Evolutionary conservation across 1,140 invertebrate species (phyloP).

Genomic region (Piezodorus guildinii): DNA sequence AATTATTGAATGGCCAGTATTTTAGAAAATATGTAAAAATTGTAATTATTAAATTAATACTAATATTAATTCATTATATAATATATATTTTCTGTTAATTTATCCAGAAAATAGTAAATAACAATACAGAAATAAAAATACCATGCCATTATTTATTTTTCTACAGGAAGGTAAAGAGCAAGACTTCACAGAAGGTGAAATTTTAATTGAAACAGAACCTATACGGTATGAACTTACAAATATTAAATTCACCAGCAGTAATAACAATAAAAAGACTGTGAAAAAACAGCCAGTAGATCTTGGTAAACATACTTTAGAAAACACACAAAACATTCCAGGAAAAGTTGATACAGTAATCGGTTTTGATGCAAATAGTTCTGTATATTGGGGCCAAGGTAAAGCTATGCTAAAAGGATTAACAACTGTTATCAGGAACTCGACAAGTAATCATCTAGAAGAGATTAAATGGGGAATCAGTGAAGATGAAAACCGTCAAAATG

Average conservation of each 20-base stretch:
- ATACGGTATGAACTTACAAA: conserved; percentile 55
- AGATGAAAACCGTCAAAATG: conserved; percentile 42
- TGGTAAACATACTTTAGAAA: conserved; percentile 48
- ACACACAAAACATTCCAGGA: conserved; percentile 39
- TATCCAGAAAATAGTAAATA: too few relatives aligned
- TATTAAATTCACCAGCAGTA: conserved; percentile 41
- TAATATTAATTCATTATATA: too few relatives aligned
- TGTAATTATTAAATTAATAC: too few relatives aligned
- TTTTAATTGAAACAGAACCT: conserved; percentile 66
- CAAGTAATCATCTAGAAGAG: conserved; percentile 36
- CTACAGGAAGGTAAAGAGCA: conserved; percentile 41
- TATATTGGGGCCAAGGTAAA: conserved; percentile 66
- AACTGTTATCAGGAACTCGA: conserved; percentile 51
- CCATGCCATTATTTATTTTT: not conserved
- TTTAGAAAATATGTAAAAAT: too few relatives aligned
- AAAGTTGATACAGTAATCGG: conserved; percentile 54
- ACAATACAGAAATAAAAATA: too few relatives aligned
- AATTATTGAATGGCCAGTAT: too few relatives aligned
- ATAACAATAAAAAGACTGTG: conserved; percentile 41
- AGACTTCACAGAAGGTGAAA: conserved; percentile 49
- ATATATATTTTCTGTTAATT: too few relatives aligned
- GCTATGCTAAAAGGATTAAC: conserved; percentile 59
- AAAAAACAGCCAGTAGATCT: conserved; percentile 42
- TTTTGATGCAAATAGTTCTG: conserved; percentile 52
- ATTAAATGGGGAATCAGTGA: conserved; percentile 56